These are phyloP conservation scores for Luscinia megarhynchos DNA, from an alignment of 2,797 vertebrate species.

Conservation along the genomic window DNA sequence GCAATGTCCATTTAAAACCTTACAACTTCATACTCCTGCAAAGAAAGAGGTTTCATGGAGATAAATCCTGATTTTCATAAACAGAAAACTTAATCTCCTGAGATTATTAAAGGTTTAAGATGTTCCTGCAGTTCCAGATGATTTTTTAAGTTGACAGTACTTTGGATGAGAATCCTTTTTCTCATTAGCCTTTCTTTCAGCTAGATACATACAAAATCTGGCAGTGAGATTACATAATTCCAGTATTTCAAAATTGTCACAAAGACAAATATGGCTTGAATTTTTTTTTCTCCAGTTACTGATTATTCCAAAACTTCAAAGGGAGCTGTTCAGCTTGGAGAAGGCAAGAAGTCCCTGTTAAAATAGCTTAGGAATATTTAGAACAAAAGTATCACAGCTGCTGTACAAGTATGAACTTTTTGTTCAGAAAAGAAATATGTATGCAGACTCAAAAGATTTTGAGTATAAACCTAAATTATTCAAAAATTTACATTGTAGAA, in stretches of 20 bases:
- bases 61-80: slow-evolving; percentile 16
- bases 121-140: slow-evolving; percentile 11
- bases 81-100: background rate
- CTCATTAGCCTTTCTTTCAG: slow-evolving; percentile 40
- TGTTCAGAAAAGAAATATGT: background rate
- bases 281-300: background rate
- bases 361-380: background rate
- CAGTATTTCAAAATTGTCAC: slow-evolving; percentile 1
- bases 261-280: background rate
- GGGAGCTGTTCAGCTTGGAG: background rate
- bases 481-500: background rate
- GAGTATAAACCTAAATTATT: background rate
- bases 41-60: background rate
- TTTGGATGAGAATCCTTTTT: slow-evolving; percentile 39
- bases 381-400: background rate
- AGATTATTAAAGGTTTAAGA: slow-evolving; percentile 37
- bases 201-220: slow-evolving; percentile 9
- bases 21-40: background rate
- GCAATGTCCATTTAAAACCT: background rate
- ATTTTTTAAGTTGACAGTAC: slow-evolving; percentile 39
- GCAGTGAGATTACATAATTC: background rate
- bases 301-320: background rate
- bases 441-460: background rate
- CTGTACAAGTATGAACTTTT: background rate
- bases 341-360: background rate